Base-by-base conservation (phyloP, 2,113 vertebrate genomes). In the Campylomormyrus numenius region DNA sequence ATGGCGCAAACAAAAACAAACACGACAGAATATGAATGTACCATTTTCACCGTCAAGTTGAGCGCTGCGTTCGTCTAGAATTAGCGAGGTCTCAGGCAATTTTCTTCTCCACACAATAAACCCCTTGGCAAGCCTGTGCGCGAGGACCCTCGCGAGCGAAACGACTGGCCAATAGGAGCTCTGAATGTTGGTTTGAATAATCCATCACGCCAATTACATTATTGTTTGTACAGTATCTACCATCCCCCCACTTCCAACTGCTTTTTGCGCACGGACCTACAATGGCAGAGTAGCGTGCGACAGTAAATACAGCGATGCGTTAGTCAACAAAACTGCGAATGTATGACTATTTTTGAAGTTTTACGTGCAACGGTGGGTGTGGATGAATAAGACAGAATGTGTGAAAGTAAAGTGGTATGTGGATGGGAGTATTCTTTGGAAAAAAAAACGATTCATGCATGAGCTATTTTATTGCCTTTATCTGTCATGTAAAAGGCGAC, bases 101-200 rank as follows among this genome's bases (percentile, higher is more conserved):
- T 88, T 89, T 88, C 90, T 66, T 45, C 87, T 66, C 66, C 86
- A 91, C 90, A 91, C 91, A 92, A 92, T 91, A 91, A 92, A 88
- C 56, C 89, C 21, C 84, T 83, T 87, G 49, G 87, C 88, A 83
- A 91, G 88, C 21, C 88, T 77, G 48, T 85, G 84, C 77, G 87
- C 87, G 49, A 89, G 90, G 89, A 90, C 48, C 77, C 70, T 88
- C 45, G 88, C 84, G 62, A 88, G 85, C 31, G 52, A 74, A 21
- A 21, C 85, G 19, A 5, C 11, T 52, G 66, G 70, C 92, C 92
- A 93, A 93, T 91, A 39, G 88, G 49, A 35, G 74, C 19, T 21
- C 27, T 35, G 6, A 46, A 87, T 93, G 87, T 77, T 93, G 66
- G 66, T 92, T 93, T 91, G 88, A 92, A 91, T 56, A 39, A 53